Percentiles rank a stretch among this genome's conserved stretches.
Conservation (phyloP, 2,113 vertebrate genomes). For the Salvelinus fontinalis region DNA sequence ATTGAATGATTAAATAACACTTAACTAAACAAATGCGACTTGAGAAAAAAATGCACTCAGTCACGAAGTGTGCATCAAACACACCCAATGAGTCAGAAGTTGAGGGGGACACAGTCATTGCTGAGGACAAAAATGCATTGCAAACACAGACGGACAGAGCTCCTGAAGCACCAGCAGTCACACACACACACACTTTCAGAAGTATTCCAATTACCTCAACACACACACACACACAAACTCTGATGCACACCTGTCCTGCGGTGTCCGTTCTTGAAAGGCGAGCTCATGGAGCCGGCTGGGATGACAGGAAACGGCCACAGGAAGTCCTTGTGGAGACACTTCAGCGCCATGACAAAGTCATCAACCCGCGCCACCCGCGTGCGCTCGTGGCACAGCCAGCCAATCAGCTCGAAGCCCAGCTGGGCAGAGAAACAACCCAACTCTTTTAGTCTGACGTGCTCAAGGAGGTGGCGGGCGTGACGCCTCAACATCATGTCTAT, state of each 20-base stretch:
- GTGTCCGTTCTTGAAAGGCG: constrained; percentile 91
- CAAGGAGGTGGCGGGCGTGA: constrained; percentile 90
- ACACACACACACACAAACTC: background rate
- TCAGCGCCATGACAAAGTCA: constrained; percentile 90
- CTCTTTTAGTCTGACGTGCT: constrained; percentile 91
- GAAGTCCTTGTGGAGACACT: constrained; percentile 92
- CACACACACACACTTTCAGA: background rate
- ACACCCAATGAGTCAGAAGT: too few relatives aligned
- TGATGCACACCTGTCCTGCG: constrained; percentile 81
- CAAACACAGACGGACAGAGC: too few relatives aligned
- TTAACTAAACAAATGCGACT: too few relatives aligned
- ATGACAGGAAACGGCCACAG: constrained; percentile 95
- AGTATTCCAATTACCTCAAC: background rate
- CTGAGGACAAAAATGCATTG: too few relatives aligned
- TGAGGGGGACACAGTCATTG: too few relatives aligned
- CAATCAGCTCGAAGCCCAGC: constrained; percentile 93
- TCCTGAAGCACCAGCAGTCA: background rate
- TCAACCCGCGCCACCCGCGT: constrained; percentile 89
- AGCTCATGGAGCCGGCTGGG: constrained; percentile 82
- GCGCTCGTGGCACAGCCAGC: constrained; percentile 92
- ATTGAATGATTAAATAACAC: too few relatives aligned
- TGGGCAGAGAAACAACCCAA: constrained; percentile 95
- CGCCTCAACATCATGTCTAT: constrained; percentile 99
- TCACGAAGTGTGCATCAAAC: too few relatives aligned
- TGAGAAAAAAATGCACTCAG: too few relatives aligned